phyloP scores from a whole-genome alignment of 1,140 invertebrate species.

The Leptoteleia sp. region DNA sequence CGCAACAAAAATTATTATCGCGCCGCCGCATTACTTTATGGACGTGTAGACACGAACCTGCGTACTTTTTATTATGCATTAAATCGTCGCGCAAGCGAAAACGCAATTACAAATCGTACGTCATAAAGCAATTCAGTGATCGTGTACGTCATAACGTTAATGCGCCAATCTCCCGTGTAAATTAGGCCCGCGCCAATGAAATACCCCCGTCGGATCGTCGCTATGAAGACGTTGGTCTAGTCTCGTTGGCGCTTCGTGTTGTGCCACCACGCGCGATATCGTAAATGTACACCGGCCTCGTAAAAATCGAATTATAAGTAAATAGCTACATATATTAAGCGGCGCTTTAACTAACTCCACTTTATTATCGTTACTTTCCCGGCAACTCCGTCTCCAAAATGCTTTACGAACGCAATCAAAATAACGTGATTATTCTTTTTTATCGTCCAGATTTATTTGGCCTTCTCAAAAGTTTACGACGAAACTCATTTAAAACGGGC shows the following conservation, averaged over 20 bases:
- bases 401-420: slow-evolving; percentile 7
- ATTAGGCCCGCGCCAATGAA: slow-evolving; percentile 9
- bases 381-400: not conserved
- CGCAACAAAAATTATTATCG: slow-evolving; percentile 39
- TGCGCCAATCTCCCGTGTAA: slow-evolving; percentile 20
- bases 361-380: not conserved
- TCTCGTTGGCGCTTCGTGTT: not conserved
- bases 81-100: slow-evolving; percentile 31
- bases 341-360: not conserved
- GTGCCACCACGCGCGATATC: slow-evolving; percentile 2
- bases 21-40: slow-evolving; percentile 38
- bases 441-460: not conserved
- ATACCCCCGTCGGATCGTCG: not conserved
- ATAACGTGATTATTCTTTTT: not conserved
- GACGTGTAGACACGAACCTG: slow-evolving; percentile 25
- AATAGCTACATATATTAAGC: not conserved
- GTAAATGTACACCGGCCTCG: not conserved
- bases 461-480: not conserved
- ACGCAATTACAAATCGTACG: slow-evolving; percentile 44
- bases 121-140: slow-evolving; percentile 46
- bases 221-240: not conserved
- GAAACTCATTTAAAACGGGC: slow-evolving; percentile 2
- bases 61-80: slow-evolving; percentile 39
- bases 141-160: slow-evolving; percentile 31
- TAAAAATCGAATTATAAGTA: slow-evolving; percentile 10